Evolutionary conservation across 2,888 invertebrate species (phyloP).

Genomic region (Lucinisca nassula): DNA sequence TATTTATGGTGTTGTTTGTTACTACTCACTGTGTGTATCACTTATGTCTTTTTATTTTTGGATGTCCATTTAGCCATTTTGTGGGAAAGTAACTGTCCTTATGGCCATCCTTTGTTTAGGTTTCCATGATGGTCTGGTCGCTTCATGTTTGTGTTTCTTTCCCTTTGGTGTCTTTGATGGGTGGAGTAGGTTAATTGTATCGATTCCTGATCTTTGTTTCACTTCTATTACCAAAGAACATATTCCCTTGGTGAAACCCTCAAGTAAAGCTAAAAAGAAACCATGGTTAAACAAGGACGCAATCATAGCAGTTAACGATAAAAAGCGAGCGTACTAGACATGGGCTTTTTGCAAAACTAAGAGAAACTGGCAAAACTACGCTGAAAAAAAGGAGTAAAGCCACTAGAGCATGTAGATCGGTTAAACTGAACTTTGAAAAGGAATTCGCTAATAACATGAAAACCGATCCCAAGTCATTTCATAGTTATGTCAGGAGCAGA

Average conservation of each 20-base stretch:
- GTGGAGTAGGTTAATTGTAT: too few species aligned
- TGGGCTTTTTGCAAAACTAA: not conserved
- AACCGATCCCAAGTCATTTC: not conserved
- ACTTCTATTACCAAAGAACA: not conserved
- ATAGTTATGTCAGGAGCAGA: not conserved
- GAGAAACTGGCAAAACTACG: not conserved
- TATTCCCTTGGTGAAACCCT: not conserved
- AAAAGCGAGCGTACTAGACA: not conserved
- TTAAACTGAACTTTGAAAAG: not conserved
- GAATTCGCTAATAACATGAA: not conserved
- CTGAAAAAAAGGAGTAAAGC: not conserved
- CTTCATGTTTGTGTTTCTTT: too few species aligned
- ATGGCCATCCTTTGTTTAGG: too few species aligned
- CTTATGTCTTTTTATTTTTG: too few species aligned
- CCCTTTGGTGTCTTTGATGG: too few species aligned
- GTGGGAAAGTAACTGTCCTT: too few species aligned
- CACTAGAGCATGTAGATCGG: not conserved
- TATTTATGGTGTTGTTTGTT: too few species aligned
- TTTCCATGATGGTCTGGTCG: too few species aligned
- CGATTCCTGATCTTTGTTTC: too few species aligned
- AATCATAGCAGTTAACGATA: not conserved
- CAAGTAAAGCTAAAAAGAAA: not conserved
- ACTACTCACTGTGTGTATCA: too few species aligned
- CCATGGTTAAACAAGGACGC: not conserved
- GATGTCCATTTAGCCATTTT: too few species aligned